A percentile compares a stretch with the other conserved stretches of the same genome.
phyloP scores from a whole-genome alignment of 1,140 invertebrate genomes.

The Pemphigus obesinymphae region DNA sequence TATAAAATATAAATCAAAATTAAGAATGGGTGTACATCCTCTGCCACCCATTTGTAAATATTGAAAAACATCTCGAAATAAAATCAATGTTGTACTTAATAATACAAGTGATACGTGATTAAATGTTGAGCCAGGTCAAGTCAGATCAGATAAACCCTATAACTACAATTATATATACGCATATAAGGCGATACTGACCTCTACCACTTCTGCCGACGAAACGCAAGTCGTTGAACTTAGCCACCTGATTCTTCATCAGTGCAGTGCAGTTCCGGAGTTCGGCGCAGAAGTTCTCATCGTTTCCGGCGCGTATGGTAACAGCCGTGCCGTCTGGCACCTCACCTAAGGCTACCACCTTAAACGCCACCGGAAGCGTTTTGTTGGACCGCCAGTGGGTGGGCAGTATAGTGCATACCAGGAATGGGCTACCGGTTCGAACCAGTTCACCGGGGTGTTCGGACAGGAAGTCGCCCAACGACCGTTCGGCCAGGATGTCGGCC shows the following conservation, averaged over 20 bases:
- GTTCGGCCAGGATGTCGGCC: conserved; percentile 76
- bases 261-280: conserved; percentile 90
- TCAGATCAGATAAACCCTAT: no score
- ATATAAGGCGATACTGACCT: no score
- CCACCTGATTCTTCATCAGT: conserved; percentile 95
- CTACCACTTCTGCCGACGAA: conserved; percentile 95
- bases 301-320: conserved; percentile 91
- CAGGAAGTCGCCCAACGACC: conserved; percentile 82
- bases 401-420: conserved; percentile 87
- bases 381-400: conserved; percentile 96
- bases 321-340: conserved; percentile 92
- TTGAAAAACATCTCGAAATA: no score
- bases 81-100: no score
- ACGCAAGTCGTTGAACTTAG: conserved; percentile 95
- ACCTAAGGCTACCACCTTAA: conserved; percentile 86
- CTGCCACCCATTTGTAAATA: no score
- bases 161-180: no score
- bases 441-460: conserved; percentile 89
- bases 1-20: no score
- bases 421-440: conserved; percentile 84
- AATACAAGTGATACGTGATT: no score
- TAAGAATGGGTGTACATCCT: no score
- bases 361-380: conserved; percentile 91
- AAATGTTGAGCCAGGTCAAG: no score
- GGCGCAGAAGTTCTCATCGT: conserved; percentile 95